These are phyloP conservation scores for Psittacula echo DNA, from an alignment of 2,797 vertebrate genomes.

Conservation along the genomic window DNA sequence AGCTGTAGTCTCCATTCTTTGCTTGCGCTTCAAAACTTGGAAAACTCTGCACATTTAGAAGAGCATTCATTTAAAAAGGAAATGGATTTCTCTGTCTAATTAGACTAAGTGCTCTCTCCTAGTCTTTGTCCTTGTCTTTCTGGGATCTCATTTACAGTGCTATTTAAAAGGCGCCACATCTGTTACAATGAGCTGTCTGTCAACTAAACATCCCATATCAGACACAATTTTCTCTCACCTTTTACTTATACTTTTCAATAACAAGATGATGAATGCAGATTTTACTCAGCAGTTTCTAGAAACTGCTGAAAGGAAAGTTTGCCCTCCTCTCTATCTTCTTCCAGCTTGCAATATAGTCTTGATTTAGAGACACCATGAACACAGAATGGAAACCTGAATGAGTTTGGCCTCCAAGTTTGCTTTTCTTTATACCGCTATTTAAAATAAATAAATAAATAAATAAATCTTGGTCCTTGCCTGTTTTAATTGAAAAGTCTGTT, in stretches of 20 bases:
- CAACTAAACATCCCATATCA: conserved; percentile 57
- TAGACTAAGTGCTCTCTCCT: conserved; percentile 64
- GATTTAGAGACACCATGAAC: neutral
- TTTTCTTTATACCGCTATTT: neutral
- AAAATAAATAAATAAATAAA: neutral
- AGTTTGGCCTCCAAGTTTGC: neutral
- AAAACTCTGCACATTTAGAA: conserved; percentile 59
- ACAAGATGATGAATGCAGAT: conserved; percentile 50
- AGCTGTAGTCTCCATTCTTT: conserved; percentile 35
- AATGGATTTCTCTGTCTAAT: conserved; percentile 69
- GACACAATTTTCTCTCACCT: conserved; percentile 65
- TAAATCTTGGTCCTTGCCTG: neutral
- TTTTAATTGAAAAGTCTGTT: conserved; percentile 51
- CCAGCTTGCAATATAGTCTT: neutral
- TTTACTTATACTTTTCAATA: conserved; percentile 64
- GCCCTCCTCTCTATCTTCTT: neutral
- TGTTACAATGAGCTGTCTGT: conserved; percentile 68
- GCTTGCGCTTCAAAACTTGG: conserved; percentile 27
- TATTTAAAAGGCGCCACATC: conserved; percentile 63
- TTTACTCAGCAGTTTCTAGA: conserved; percentile 51
- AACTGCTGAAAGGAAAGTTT: conserved; percentile 48
- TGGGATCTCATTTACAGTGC: conserved; percentile 50
- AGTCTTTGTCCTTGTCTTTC: conserved; percentile 69
- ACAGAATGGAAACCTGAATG: neutral
- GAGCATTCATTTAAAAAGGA: conserved; percentile 48